Percentiles rank a stretch among this genome's conserved stretches.
These are phyloP conservation scores for Synergus japonicus DNA, from an alignment of 2,888 invertebrate genomes.

Conservation along the genomic window DNA sequence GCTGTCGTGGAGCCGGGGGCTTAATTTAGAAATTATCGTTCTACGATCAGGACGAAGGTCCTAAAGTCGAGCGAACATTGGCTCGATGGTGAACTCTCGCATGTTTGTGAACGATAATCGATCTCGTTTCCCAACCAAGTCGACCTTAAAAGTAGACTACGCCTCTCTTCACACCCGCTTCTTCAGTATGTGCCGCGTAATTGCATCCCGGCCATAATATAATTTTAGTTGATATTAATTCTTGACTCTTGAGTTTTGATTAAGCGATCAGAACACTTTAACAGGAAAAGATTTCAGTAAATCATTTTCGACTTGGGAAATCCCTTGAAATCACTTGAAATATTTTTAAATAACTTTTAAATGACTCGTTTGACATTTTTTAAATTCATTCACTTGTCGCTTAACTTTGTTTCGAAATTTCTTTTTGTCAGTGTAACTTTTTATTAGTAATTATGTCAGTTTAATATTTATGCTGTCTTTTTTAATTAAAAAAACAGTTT, in stretches of 20 bases:
- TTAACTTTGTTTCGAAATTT: too few relatives aligned
- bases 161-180: conserved; percentile 18
- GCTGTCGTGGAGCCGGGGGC: neutral
- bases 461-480: too few relatives aligned
- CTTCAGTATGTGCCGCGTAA: neutral
- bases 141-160: conserved; percentile 53
- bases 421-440: too few relatives aligned
- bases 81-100: conserved; percentile 53
- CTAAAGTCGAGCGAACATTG: conserved; percentile 48
- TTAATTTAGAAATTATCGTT: conserved; percentile 56
- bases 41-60: conserved; percentile 50
- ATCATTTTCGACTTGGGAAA: too few relatives aligned
- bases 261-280: neutral
- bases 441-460: too few relatives aligned
- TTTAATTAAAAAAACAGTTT: too few relatives aligned
- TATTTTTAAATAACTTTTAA: too few relatives aligned
- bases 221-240: neutral
- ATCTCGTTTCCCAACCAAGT: conserved; percentile 51
- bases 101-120: conserved; percentile 59
- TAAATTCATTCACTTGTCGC: too few relatives aligned
- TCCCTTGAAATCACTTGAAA: too few relatives aligned
- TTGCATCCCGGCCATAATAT: neutral
- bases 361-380: too few relatives aligned
- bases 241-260: neutral
- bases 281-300: neutral